These are phyloP conservation scores for Brachionus sp. DNA, from an alignment of 1,140 invertebrate species.

Conservation along the genomic window DNA sequence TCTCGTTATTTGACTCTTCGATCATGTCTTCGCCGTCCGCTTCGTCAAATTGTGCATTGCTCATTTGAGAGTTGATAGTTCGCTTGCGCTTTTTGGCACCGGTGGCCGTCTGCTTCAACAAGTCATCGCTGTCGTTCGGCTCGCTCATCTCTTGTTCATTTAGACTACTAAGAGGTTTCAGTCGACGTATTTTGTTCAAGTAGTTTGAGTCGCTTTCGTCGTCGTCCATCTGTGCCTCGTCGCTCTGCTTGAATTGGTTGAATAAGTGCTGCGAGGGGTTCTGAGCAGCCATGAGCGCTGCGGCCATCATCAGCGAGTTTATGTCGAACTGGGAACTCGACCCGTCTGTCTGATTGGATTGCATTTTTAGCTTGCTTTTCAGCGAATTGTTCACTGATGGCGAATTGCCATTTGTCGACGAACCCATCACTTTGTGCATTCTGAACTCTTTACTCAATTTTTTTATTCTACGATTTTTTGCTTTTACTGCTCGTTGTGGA, in stretches of 20 bases:
- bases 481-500: background rate
- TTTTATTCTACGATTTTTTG: background rate
- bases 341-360: background rate
- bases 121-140: background rate
- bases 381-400: background rate
- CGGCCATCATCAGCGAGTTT: constrained; percentile 45
- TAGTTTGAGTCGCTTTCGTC: constrained; percentile 44
- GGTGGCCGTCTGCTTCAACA: background rate
- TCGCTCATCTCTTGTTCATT: background rate
- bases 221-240: background rate
- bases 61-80: background rate
- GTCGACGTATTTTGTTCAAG: constrained; percentile 27
- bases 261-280: background rate
- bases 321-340: constrained; percentile 32
- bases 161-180: background rate
- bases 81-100: constrained; percentile 45
- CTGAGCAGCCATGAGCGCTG: background rate
- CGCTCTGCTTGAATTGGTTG: background rate
- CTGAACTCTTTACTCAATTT: background rate
- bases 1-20: constrained; percentile 31
- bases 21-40: constrained; percentile 26
- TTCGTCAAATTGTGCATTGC: background rate
- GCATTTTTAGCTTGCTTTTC: background rate
- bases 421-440: constrained; percentile 34
- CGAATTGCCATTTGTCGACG: background rate